Conservation (phyloP, 2,888 invertebrate species). For the Eupithecia subfuscata region DNA sequence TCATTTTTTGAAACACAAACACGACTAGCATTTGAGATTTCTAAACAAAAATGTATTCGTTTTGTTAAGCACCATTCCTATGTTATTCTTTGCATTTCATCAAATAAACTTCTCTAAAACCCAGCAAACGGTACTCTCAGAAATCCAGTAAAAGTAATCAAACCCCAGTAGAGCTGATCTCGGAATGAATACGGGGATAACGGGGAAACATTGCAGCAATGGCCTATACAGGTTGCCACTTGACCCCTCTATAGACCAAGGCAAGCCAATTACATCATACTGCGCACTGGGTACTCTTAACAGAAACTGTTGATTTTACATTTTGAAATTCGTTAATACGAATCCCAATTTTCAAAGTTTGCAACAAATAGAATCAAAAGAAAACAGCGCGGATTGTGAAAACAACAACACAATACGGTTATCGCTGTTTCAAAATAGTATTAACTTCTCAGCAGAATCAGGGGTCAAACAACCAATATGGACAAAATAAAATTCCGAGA, state of each 20-base stretch:
- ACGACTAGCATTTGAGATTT: neutral
- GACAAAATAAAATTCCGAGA: conserved; percentile 58
- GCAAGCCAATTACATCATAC: conserved; percentile 31
- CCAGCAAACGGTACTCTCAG: neutral
- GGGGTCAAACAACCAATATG: conserved; percentile 56
- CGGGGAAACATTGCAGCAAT: conserved; percentile 50
- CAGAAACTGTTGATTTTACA: conserved; percentile 11
- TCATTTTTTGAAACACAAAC: neutral
- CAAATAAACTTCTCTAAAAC: neutral
- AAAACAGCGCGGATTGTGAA: conserved; percentile 6
- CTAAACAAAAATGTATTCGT: neutral
- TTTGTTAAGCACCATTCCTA: neutral
- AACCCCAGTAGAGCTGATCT: conserved; percentile 48
- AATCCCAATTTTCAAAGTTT: neutral
- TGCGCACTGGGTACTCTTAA: conserved; percentile 17
- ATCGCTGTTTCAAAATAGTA: conserved; percentile 40
- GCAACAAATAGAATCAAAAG: neutral
- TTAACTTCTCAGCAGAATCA: conserved; percentile 50
- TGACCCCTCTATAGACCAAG: conserved; percentile 48
- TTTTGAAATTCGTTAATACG: conserved; percentile 3
- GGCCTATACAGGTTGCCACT: conserved; percentile 47
- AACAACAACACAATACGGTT: conserved; percentile 4
- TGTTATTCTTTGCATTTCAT: neutral
- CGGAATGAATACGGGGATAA: conserved; percentile 51
- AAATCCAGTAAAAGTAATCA: conserved; percentile 38